Base-by-base conservation (phyloP, 1,140 invertebrate genomes). In the Caenorhabditis inopinata region DNA sequence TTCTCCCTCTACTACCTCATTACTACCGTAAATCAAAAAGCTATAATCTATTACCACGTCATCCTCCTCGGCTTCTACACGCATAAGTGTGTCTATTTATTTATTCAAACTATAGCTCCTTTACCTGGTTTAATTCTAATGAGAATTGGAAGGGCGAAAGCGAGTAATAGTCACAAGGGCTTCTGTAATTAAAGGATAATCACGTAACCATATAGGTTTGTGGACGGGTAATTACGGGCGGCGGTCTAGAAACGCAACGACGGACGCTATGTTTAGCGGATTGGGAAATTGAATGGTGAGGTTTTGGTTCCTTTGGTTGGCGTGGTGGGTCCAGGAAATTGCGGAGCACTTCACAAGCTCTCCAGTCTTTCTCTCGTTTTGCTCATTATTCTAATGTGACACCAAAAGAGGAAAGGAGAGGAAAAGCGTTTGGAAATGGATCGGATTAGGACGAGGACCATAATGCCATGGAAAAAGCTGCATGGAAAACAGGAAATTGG, bases 21-120 rank as follows among this genome's bases (percentile, higher is more conserved):
- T 68, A 68, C 58, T 68, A 68, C 58, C 58, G 58, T 68, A 68
- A 68, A 68, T 68, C 58, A 68, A 68, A 68, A 68, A 68, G 16
- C 14, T 38, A 68, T 68, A 68, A 68, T 68, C 14, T 68, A 68
- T 38, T 68, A 32, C 58, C 58, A 68, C 58, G 58, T 68, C 58
- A 68, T 68, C 53, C 23, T 47, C 18, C 46, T 12, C 7, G 16
- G 32, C 5, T 18, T n/a, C 58, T 68, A 16, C 58, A 68, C 38
- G 21, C 32, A 68, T 21, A n/a, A n/a, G n/a, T n/a, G n/a, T n/a
- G n/a, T n/a, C n/a, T n/a, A n/a, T n/a, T n/a, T n/a, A n/a, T n/a
- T n/a, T n/a, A n/a, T 38, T 68, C n/a, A 29, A 68, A 38, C n/a
- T n/a, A n/a, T 68, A 68, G 14, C 18, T 42, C 0, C 9, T 18